phyloP scores from a whole-genome alignment of 2,888 invertebrate genomes.

The Selenia dentaria region DNA sequence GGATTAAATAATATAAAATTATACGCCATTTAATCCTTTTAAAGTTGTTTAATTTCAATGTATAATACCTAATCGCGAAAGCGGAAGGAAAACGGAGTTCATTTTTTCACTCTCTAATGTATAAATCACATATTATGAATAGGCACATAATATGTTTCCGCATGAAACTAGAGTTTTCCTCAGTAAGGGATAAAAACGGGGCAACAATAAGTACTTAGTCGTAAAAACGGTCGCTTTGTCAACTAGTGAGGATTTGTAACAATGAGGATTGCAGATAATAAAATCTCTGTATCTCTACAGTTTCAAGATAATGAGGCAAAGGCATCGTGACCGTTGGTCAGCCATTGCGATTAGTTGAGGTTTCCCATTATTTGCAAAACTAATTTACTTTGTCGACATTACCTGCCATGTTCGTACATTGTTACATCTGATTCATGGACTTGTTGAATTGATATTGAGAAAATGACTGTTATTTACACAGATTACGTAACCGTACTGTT shows the following conservation, averaged over 20 bases:
- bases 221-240: no score
- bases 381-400: conserved; percentile 37
- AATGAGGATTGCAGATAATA: neutral
- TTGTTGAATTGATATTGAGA: conserved; percentile 19
- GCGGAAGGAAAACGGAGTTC: no score
- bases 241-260: neutral
- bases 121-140: no score
- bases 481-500: conserved; percentile 22
- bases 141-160: no score
- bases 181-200: no score
- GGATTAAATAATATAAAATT: no score
- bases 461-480: conserved; percentile 25
- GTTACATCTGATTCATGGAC: conserved; percentile 21
- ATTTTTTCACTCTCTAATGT: no score
- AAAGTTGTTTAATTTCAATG: no score
- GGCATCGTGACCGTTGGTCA: conserved; percentile 31
- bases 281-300: neutral
- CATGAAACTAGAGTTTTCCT: no score
- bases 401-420: conserved; percentile 20
- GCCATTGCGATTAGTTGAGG: conserved; percentile 37
- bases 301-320: conserved; percentile 1
- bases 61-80: no score
- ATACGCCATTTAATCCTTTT: no score
- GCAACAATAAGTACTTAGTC: no score
- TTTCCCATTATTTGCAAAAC: conserved; percentile 36